Base-by-base conservation (phyloP, 2,113 vertebrate genomes). In the Connochaetes taurinus region DNA sequence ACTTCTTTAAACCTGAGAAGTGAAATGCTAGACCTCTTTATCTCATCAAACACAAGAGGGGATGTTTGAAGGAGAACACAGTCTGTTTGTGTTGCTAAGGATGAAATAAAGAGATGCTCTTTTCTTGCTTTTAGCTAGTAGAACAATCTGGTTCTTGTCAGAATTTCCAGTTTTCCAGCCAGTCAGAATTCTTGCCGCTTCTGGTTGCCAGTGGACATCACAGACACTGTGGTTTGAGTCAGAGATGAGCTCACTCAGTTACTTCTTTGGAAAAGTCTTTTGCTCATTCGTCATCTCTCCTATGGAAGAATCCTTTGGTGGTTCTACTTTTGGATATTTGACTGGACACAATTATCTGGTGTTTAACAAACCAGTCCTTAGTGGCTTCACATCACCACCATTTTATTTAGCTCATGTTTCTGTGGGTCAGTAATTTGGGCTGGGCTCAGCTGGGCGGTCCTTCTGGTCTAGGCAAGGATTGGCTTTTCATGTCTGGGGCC, bases 111-210 rank as follows among this genome's bases (percentile, higher is more conserved):
- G 87, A 95, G 62, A 43, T 7, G 5, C 36, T 45, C 36, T 88
- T 76, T 21, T 21, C 17, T 97, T 71, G n/a, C 64, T 81, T 93
- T 87, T 21, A 90, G 58, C 31, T 27, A 36, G 87, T 76, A 62
- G 93, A 89, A 71, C 12, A 52, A 80, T 95, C 60, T 95, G 60
- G 55, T 27, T 92, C 84, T 97, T 86, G 60, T 88, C 83, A 47
- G 53, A 82, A 50, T n/a, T 85, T 96, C 87, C 47, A 12, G 40
- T 27, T 96, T 92, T 92, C 80, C 47, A 64, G 8, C 60, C 27
- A 13, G 4, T 76, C 21, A 60, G 90, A 76, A 82, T 91, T 29
- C 36, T 57, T 50, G 4, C 47, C 16, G 2, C 71, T 85, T 86
- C 43, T 60, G 13, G 25, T 36, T 47, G n/a, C 36, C 23, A 2